Percentiles rank a stretch among this genome's conserved stretches.
phyloP scores from a whole-genome alignment of 2,797 vertebrate genomes.

The Poeciliopsis infans region DNA sequence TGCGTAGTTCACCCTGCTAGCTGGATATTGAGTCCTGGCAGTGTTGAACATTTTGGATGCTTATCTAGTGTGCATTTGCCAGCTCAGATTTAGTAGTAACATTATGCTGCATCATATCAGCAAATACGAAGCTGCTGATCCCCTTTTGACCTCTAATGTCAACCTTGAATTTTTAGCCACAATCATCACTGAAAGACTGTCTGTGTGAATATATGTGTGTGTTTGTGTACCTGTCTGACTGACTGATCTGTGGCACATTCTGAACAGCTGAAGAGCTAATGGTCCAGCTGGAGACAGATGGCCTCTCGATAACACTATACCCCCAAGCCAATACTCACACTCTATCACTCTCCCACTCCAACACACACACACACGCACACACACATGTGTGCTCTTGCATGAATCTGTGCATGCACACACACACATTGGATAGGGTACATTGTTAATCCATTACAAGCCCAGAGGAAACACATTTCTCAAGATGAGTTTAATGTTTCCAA shows the following conservation, averaged over 20 bases:
- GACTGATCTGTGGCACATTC: slow-evolving; percentile 80
- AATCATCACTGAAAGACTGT: slow-evolving; percentile 58
- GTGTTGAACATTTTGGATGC: slow-evolving; percentile 52
- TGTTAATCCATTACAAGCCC: slow-evolving; percentile 74
- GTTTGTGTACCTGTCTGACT: slow-evolving; percentile 77
- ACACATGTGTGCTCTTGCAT: slow-evolving; percentile 8
- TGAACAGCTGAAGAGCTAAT: slow-evolving; percentile 85
- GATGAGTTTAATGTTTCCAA: slow-evolving; percentile 74
- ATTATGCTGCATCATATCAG: slow-evolving; percentile 53
- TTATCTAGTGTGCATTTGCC: slow-evolving; percentile 63
- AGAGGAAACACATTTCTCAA: slow-evolving; percentile 70
- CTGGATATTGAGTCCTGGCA: slow-evolving; percentile 51
- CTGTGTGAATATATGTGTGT: slow-evolving; percentile 33
- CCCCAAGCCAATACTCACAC: slow-evolving; percentile 79
- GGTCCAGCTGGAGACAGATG: slow-evolving; percentile 85
- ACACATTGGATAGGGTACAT: slow-evolving; percentile 60
- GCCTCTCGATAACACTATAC: slow-evolving; percentile 82
- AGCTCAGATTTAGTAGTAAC: slow-evolving; percentile 46
- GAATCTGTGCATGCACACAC: slow-evolving; percentile 20
- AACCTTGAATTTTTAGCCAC: slow-evolving; percentile 75
- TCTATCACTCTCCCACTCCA: slow-evolving; percentile 61
- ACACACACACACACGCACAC: slow-evolving; percentile 19
- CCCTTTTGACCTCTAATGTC: slow-evolving; percentile 74
- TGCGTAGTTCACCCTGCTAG: slow-evolving; percentile 33
- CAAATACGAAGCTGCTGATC: slow-evolving; percentile 59